Evolutionary conservation across 2,113 vertebrate genomes (phyloP).

Genomic region (Apus apus): DNA sequence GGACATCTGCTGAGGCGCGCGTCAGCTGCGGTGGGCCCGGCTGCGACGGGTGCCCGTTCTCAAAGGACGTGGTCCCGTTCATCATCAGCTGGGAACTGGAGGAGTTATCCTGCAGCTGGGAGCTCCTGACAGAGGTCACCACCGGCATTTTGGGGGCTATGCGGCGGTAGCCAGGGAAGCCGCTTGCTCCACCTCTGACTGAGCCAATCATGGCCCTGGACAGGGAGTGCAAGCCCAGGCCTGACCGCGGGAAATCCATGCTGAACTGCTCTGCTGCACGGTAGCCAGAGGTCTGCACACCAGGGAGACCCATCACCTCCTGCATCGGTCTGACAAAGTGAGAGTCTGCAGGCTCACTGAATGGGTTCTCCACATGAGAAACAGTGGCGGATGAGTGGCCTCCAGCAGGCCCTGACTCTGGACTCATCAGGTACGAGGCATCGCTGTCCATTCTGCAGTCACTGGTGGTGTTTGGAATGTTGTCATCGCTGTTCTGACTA

Average conservation of each 20-base stretch:
- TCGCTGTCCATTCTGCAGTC: slow-evolving; percentile 84
- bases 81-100: slow-evolving; percentile 84
- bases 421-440: slow-evolving; percentile 84
- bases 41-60: slow-evolving; percentile 73
- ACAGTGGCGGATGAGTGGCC: slow-evolving; percentile 77
- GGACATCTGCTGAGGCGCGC: slow-evolving; percentile 92
- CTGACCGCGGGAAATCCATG: slow-evolving; percentile 89
- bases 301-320: slow-evolving; percentile 82
- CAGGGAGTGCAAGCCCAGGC: slow-evolving; percentile 87
- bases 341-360: slow-evolving; percentile 83
- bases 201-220: slow-evolving; percentile 83
- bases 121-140: slow-evolving; percentile 81
- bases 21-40: slow-evolving; percentile 88
- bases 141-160: slow-evolving; percentile 91
- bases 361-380: slow-evolving; percentile 78
- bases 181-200: slow-evolving; percentile 77
- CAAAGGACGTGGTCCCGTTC: slow-evolving; percentile 78
- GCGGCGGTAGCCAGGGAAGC: slow-evolving; percentile 89
- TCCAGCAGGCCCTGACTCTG: slow-evolving; percentile 75
- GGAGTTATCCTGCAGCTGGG: slow-evolving; percentile 82
- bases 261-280: slow-evolving; percentile 84
- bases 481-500: slow-evolving; percentile 78
- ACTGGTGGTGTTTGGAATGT: slow-evolving; percentile 92
- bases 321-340: slow-evolving; percentile 88
- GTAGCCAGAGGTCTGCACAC: slow-evolving; percentile 76